These are phyloP conservation scores for Pilophorus perplexus DNA, from an alignment of 2,888 invertebrate species.

Conservation along the genomic window DNA sequence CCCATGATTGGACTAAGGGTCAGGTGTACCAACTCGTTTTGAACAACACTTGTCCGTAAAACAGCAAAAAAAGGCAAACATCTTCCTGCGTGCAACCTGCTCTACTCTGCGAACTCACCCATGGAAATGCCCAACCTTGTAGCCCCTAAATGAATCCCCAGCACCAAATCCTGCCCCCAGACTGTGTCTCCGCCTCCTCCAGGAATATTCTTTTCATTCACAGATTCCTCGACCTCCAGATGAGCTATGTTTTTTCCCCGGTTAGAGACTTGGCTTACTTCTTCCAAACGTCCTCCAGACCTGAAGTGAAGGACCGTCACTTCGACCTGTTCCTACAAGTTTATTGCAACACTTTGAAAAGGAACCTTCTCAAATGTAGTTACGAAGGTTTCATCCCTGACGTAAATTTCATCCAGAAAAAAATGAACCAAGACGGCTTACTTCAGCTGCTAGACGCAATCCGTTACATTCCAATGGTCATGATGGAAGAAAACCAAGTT, in stretches of 20 bases:
- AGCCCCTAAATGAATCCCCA: no score
- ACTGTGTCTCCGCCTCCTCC: no score
- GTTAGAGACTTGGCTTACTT: constrained; percentile 40
- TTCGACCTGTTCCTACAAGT: constrained; percentile 24
- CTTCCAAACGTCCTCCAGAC: constrained; percentile 21
- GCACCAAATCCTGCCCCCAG: no score
- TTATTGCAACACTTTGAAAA: constrained; percentile 14
- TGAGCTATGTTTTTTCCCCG: constrained; percentile 19
- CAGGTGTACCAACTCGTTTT: no score
- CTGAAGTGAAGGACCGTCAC: constrained; percentile 4
- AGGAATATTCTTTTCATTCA: neutral
- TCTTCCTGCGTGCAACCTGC: no score
- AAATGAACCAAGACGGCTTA: neutral
- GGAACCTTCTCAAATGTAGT: neutral
- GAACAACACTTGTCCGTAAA: no score
- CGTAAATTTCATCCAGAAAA: neutral
- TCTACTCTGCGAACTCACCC: no score
- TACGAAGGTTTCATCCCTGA: neutral
- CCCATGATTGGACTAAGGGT: no score
- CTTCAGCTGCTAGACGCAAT: neutral
- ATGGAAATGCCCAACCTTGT: no score
- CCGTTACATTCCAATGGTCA: neutral
- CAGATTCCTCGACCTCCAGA: constrained; percentile 44
- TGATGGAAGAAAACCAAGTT: neutral
- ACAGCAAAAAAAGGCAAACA: no score